Evolutionary conservation across 2,888 invertebrate species (phyloP), one percentile per base, ranked within the genome.

Genomic region (Nomada fabriciana): DNA sequence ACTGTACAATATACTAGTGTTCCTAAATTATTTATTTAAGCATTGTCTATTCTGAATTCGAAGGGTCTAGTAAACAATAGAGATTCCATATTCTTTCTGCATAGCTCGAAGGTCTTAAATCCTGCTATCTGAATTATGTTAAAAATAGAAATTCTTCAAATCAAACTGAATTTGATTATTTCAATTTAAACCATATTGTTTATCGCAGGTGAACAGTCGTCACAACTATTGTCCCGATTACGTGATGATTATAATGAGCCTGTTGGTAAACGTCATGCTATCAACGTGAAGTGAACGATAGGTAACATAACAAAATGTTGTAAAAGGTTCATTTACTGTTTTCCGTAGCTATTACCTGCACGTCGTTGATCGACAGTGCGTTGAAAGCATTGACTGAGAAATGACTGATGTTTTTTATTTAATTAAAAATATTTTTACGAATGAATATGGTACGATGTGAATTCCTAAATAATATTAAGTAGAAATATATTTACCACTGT

Each of bases 391-490:
- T 68, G 75, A 72, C 83, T 82, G 71, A 73, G 36, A 79, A 68
- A 70, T 50, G 83, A 82, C 82, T 84, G 79, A 84, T 84, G 52
- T 79, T 83, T 83, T 73, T 80, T 82, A 82, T 68, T 77, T 83
- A 70, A 61, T 43, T 77, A 77, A 67, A 82, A 74, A 74, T 81
- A 77, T 77, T 77, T 83, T 69, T 82, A 82, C 59, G 64, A 64
- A 29, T 36, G 29, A 57, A 50, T 42, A 15, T 23, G 42, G 18
- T 67, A 50, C 52, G 9, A 67, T 70, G 43, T 47, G 20, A 59
- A 67, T 57, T 68, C 63, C 60, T 73, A 52, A 73, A 53, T 43
- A 59, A 82, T 11, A 61, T 69, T 69, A 67, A 23, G 11, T 70
- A 82, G 13, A 61, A 57, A 71, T 60, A 72, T 72, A 75, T 65